A percentile compares a stretch with the other conserved stretches of the same genome.
These are phyloP conservation scores for Tenthredo livida DNA, from an alignment of 2,888 invertebrate species.

Conservation along the genomic window DNA sequence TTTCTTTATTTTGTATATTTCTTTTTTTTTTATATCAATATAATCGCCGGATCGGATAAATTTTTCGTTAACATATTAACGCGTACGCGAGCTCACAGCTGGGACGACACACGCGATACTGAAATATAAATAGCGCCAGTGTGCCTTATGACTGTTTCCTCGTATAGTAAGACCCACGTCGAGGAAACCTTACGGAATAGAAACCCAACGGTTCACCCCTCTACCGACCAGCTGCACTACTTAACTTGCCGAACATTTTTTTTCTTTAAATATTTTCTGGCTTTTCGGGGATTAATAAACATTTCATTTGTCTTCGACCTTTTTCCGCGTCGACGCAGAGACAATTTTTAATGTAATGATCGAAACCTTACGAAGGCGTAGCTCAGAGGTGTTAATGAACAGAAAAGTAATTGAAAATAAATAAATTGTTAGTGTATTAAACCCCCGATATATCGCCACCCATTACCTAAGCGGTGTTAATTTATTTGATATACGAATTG, in stretches of 20 bases:
- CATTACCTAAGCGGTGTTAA: conserved; percentile 15
- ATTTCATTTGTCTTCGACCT: background rate
- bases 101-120: conserved; percentile 54
- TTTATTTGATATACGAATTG: background rate
- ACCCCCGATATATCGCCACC: background rate
- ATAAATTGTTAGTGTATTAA: background rate
- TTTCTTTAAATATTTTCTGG: background rate
- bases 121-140: conserved; percentile 61
- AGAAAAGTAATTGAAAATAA: background rate
- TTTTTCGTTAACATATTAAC: conserved; percentile 28
- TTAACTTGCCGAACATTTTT: background rate
- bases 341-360: background rate
- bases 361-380: background rate
- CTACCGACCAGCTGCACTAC: conserved; percentile 34
- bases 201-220: conserved; percentile 41
- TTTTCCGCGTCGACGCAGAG: background rate
- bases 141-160: conserved; percentile 58
- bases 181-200: conserved; percentile 36
- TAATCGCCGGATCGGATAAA: background rate
- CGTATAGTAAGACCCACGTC: conserved; percentile 53
- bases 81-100: background rate
- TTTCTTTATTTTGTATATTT: background rate
- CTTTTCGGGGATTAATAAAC: background rate
- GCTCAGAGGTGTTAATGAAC: background rate
- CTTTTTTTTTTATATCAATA: background rate